Percentiles rank a stretch among this genome's conserved stretches.
Conservation (phyloP, 2,888 invertebrate species). For the Mesorhabditis sp. region DNA sequence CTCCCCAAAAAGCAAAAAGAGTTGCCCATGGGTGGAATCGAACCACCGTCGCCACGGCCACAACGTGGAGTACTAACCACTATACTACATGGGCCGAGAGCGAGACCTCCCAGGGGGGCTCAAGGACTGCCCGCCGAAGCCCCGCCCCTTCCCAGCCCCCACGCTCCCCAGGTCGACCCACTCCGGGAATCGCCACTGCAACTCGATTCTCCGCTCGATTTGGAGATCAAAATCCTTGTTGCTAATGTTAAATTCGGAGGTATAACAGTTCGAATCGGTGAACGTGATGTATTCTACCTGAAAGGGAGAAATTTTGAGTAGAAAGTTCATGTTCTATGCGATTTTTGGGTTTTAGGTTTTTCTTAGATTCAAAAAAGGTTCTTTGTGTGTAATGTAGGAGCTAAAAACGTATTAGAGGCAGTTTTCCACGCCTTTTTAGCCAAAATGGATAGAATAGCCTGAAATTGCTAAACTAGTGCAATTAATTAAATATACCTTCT, state of each 20-base stretch:
- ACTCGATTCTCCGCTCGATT: conserved; percentile 47
- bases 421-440: too few relatives aligned
- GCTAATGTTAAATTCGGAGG: conserved; percentile 38
- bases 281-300: conserved; percentile 42
- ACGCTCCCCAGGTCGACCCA: conserved; percentile 9
- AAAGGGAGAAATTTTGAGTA: background rate
- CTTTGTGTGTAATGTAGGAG: too few relatives aligned
- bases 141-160: too few relatives aligned
- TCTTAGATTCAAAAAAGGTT: too few relatives aligned
- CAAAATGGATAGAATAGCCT: too few relatives aligned
- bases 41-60: conserved; percentile 56
- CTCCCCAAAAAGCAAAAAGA: conserved; percentile 6
- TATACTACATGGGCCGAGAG: conserved; percentile 41
- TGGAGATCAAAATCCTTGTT: conserved; percentile 41
- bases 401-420: too few relatives aligned
- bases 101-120: too few relatives aligned
- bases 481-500: conserved; percentile 31
- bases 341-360: too few relatives aligned
- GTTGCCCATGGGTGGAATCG: conserved; percentile 53
- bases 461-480: too few relatives aligned
- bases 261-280: conserved; percentile 40
- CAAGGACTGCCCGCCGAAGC: too few relatives aligned
- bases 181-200: conserved; percentile 42
- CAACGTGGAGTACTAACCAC: conserved; percentile 57
- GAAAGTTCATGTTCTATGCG: too few relatives aligned